phyloP scores from a whole-genome alignment of 2,797 vertebrate species.

The Austrolebias charrua region DNA sequence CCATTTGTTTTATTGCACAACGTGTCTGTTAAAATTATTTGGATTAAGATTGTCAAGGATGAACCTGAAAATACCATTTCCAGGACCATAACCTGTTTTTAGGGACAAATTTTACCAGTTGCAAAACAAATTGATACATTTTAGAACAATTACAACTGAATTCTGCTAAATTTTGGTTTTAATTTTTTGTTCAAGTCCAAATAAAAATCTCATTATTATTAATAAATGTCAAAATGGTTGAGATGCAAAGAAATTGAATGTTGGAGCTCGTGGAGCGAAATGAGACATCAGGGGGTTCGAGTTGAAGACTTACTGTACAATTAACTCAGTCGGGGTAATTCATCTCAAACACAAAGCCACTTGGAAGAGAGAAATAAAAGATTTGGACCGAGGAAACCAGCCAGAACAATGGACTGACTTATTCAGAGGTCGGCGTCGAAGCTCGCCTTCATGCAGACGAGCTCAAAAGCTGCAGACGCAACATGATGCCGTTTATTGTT shows the following conservation, averaged over 20 bases:
- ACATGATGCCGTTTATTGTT: neutral
- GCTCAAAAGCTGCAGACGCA: neutral
- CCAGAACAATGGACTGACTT: neutral
- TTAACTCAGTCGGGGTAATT: neutral
- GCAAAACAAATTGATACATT: neutral
- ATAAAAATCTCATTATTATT: slow-evolving; percentile 13
- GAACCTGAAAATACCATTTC: neutral
- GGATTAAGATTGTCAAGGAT: neutral
- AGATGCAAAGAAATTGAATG: slow-evolving; percentile 22
- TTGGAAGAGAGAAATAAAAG: too few relatives aligned
- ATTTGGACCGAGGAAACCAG: neutral
- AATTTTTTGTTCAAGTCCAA: slow-evolving; percentile 1
- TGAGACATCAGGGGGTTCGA: slow-evolving; percentile 6
- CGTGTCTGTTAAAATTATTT: neutral
- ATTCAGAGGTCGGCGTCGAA: neutral
- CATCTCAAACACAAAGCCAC: neutral
- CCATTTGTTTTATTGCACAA: neutral
- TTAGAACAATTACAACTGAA: too few relatives aligned
- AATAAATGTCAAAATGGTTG: slow-evolving; percentile 17
- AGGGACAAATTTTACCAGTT: neutral
- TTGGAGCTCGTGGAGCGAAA: neutral
- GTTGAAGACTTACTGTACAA: slow-evolving; percentile 2
- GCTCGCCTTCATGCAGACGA: neutral
- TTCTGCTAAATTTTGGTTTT: neutral
- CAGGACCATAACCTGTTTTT: neutral